phyloP scores from a whole-genome alignment of 2,797 vertebrate species.

The Hydrolagus colliei region DNA sequence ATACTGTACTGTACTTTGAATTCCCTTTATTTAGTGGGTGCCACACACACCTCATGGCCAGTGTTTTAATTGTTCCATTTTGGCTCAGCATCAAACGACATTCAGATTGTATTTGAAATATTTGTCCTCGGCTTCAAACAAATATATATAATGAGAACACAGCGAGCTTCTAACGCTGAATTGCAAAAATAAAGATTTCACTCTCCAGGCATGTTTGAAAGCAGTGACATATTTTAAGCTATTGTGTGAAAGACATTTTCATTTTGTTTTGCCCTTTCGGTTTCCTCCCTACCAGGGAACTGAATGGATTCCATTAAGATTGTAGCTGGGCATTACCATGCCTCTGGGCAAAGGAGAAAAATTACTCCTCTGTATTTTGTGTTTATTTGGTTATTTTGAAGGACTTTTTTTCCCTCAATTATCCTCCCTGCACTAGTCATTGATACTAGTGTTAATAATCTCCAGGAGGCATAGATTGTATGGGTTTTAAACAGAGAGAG shows the following conservation, averaged over 20 bases:
- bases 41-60: too few species aligned
- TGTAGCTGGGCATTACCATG: too few species aligned
- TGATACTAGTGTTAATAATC: background rate
- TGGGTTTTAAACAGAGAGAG: background rate
- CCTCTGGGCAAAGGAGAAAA: background rate
- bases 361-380: background rate
- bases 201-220: background rate
- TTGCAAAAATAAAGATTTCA: background rate
- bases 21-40: background rate
- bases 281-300: background rate
- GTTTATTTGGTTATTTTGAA: background rate
- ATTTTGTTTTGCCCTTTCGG: background rate
- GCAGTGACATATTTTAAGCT: background rate
- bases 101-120: background rate
- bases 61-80: too few species aligned
- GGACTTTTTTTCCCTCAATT: background rate
- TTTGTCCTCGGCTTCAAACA: background rate
- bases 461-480: background rate
- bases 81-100: too few species aligned
- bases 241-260: background rate
- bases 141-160: background rate
- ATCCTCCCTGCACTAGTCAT: background rate
- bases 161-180: background rate
- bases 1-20: background rate
- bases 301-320: background rate